Percentiles rank a stretch among this genome's conserved stretches.
Evolutionary conservation across 2,113 vertebrate genomes (phyloP).

Genomic region (Megaceryle torquata): DNA sequence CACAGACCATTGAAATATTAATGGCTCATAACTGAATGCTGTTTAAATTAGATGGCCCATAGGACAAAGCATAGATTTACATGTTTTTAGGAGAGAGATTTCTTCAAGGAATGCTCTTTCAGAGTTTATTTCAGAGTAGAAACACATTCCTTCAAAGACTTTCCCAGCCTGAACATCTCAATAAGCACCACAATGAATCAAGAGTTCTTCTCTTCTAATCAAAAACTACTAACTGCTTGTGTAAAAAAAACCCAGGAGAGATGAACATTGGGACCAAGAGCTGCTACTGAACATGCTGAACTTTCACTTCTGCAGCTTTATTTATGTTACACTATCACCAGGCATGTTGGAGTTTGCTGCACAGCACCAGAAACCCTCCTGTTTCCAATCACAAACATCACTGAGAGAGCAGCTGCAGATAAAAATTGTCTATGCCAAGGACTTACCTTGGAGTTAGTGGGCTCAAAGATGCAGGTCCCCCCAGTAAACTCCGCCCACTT

Average conservation of each 20-base stretch:
- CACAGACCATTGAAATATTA: not conserved
- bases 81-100: not conserved
- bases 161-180: not conserved
- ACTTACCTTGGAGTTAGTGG: conserved; percentile 92
- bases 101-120: not conserved
- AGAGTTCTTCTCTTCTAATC: not conserved
- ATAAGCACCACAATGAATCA: not conserved
- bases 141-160: not conserved
- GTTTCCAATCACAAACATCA: rapidly evolving
- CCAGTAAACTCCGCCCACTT: conserved; percentile 90
- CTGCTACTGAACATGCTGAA: not conserved
- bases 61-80: not conserved
- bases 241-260: not conserved
- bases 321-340: rapidly evolving
- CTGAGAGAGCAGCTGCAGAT: not conserved
- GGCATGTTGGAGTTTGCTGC: rapidly evolving
- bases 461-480: conserved; percentile 89
- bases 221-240: not conserved
- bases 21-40: rapidly evolving
- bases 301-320: not conserved
- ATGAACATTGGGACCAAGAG: not conserved
- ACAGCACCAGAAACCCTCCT: not conserved
- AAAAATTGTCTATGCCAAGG: rapidly evolving
- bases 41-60: not conserved
- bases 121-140: not conserved